Conservation (phyloP, 2,113 vertebrate genomes). For the Eudorcas thomsonii region DNA sequence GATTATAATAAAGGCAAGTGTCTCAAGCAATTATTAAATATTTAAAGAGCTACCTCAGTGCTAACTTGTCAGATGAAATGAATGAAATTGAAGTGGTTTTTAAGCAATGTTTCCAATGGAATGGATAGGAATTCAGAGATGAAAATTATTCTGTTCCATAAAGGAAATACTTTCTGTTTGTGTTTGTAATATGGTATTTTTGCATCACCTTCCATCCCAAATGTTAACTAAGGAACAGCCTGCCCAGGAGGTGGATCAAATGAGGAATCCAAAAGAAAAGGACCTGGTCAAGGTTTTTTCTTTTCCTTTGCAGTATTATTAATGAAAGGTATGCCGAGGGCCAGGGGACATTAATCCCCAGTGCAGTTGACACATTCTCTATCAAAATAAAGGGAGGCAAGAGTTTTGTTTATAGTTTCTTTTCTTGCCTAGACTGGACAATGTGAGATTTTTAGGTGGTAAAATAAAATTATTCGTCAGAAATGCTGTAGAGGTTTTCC, state of each 20-base stretch:
- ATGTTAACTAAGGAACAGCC: slow-evolving; percentile 54
- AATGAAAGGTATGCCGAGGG: not conserved
- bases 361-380: not conserved
- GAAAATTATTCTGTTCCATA: slow-evolving; percentile 11
- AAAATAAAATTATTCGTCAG: slow-evolving; percentile 13
- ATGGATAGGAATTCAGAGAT: slow-evolving; percentile 11
- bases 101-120: slow-evolving; percentile 41
- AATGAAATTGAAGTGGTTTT: slow-evolving; percentile 62
- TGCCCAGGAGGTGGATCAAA: slow-evolving; percentile 10
- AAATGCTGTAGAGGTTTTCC: not conserved
- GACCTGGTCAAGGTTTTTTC: not conserved
- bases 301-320: slow-evolving; percentile 19
- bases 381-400: slow-evolving; percentile 22
- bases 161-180: slow-evolving; percentile 41
- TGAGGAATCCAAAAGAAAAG: slow-evolving; percentile 25
- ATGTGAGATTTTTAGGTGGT: not conserved
- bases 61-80: slow-evolving; percentile 72
- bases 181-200: slow-evolving; percentile 21
- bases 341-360: not conserved
- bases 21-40: slow-evolving; percentile 77
- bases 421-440: not conserved
- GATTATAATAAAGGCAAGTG: slow-evolving; percentile 75
- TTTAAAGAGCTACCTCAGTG: slow-evolving; percentile 75
- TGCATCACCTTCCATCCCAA: slow-evolving; percentile 10
- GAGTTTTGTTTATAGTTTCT: slow-evolving; percentile 26